Evolutionary conservation across 2,113 vertebrate genomes (phyloP).

Genomic region (Corythornis madagascariensis): DNA sequence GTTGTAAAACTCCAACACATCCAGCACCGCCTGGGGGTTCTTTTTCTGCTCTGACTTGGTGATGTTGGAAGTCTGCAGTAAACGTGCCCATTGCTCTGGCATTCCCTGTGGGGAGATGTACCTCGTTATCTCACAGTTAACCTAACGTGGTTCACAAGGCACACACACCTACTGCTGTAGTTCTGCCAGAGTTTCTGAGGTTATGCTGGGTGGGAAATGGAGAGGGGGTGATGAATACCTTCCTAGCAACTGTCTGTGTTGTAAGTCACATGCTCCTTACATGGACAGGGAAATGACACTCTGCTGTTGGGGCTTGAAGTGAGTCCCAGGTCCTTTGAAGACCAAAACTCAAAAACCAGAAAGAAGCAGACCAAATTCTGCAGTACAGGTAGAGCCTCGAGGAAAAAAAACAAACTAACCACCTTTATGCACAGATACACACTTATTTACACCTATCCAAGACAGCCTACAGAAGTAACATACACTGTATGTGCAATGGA

Average conservation of each 20-base stretch:
- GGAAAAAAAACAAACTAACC: background rate
- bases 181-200: background rate
- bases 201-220: background rate
- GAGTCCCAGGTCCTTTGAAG: background rate
- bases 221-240: background rate
- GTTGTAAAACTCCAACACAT: constrained; percentile 95
- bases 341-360: background rate
- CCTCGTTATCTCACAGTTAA: background rate
- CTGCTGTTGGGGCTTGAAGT: background rate
- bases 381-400: background rate
- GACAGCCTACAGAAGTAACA: background rate
- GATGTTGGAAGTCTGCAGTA: constrained; percentile 97
- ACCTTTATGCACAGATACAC: background rate
- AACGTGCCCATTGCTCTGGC: constrained; percentile 95
- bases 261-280: background rate
- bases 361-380: background rate
- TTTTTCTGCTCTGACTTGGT: constrained; percentile 98
- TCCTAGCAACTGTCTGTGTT: background rate
- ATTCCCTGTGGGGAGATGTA: constrained; percentile 80
- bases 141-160: background rate
- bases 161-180: fast-evolving
- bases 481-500: fast-evolving
- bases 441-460: background rate
- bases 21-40: constrained; percentile 94
- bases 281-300: background rate